Evolutionary conservation across 2,888 invertebrate genomes (phyloP).

Genomic region (Thalpophila matura): DNA sequence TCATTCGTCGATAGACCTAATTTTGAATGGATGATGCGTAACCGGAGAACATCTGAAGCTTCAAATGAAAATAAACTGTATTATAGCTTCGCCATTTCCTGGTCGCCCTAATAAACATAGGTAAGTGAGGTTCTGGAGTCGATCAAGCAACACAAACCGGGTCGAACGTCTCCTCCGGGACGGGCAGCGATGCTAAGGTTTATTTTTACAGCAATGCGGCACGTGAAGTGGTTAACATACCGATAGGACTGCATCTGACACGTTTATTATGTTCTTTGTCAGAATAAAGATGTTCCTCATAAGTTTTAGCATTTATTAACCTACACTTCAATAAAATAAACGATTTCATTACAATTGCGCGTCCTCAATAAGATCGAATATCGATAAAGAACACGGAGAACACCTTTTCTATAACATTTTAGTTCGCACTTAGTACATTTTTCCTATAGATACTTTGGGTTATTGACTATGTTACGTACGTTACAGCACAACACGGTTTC

Average conservation of each 20-base stretch:
- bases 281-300: constrained; percentile 13
- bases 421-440: constrained; percentile 21
- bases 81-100: constrained; percentile 81
- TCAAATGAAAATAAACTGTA: constrained; percentile 79
- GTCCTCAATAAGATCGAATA: constrained; percentile 28
- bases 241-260: constrained; percentile 29
- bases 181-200: constrained; percentile 68
- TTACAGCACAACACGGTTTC: constrained; percentile 42
- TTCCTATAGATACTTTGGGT: constrained; percentile 16
- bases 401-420: constrained; percentile 18
- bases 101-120: constrained; percentile 83
- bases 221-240: constrained; percentile 65
- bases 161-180: constrained; percentile 68
- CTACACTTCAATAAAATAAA: neutral
- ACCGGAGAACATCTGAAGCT: constrained; percentile 59
- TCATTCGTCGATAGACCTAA: constrained; percentile 65
- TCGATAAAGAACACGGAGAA: constrained; percentile 8
- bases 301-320: constrained; percentile 22
- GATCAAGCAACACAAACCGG: constrained; percentile 80
- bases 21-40: constrained; percentile 57
- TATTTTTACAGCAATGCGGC: constrained; percentile 84
- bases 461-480: constrained; percentile 22
- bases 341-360: constrained; percentile 25
- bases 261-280: constrained; percentile 14
- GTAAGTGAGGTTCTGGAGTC: constrained; percentile 81